A percentile compares a stretch with the other conserved stretches of the same genome.
Evolutionary conservation across 2,888 invertebrate species (phyloP).

Genomic region (Phorcus lineatus): DNA sequence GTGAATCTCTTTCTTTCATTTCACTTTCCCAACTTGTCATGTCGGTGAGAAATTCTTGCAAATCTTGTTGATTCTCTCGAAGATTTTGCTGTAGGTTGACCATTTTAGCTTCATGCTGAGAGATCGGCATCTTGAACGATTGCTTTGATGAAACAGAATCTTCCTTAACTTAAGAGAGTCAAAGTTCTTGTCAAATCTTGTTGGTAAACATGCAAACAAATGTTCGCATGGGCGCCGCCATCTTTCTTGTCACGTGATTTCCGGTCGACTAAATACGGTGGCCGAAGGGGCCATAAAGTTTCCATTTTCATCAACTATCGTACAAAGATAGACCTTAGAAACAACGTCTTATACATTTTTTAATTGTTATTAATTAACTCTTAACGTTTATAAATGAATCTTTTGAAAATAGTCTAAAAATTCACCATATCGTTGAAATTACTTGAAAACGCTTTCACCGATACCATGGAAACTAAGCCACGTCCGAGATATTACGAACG

Average conservation of each 20-base stretch:
- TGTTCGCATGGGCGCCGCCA: conserved; percentile 1
- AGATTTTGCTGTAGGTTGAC: conserved; percentile 84
- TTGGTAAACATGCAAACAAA: not conserved
- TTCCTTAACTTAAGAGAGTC: not conserved
- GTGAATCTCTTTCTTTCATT: conserved; percentile 68
- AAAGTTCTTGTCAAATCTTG: not conserved
- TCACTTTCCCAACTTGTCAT: conserved; percentile 78
- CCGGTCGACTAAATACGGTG: no score
- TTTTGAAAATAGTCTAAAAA: no score
- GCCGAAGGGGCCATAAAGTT: not conserved
- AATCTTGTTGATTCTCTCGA: conserved; percentile 83
- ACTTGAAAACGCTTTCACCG: no score
- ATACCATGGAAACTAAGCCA: no score
- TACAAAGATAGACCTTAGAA: no score
- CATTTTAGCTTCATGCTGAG: conserved; percentile 77
- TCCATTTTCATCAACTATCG: not conserved
- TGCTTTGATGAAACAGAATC: not conserved
- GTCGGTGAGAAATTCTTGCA: conserved; percentile 84
- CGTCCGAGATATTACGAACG: no score
- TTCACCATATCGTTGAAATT: no score
- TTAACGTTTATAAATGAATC: no score
- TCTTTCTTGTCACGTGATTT: conserved; percentile 9
- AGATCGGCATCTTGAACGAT: conserved; percentile 39
- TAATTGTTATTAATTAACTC: no score
- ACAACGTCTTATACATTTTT: no score